Percentiles rank a stretch among this genome's conserved stretches.
phyloP scores from a whole-genome alignment of 2,797 vertebrate genomes.

The Chiloscyllium punctatum region DNA sequence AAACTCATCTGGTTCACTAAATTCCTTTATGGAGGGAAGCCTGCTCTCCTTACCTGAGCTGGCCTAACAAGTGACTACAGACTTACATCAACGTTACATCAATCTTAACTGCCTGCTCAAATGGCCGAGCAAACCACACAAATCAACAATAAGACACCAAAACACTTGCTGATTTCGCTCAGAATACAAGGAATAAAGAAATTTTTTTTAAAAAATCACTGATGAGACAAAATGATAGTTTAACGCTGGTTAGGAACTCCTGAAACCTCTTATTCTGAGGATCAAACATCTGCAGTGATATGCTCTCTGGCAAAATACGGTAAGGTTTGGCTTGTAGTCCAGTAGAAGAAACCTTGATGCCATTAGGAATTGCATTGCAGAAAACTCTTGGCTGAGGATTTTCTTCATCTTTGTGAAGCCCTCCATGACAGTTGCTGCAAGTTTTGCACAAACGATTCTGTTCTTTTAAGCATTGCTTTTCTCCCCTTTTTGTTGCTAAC shows the following conservation, averaged over 20 bases:
- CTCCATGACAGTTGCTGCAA: not conserved
- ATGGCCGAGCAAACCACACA: too few relatives aligned
- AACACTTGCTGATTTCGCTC: too few relatives aligned
- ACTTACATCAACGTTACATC: too few relatives aligned
- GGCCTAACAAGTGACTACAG: too few relatives aligned
- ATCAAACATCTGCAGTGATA: not conserved
- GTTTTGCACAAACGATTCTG: not conserved
- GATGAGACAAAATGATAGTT: not conserved
- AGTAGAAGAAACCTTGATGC: not conserved
- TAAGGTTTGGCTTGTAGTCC: not conserved
- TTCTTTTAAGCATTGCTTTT: not conserved
- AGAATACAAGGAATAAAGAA: too few relatives aligned
- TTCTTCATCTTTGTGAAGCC: not conserved
- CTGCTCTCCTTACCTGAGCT: too few relatives aligned
- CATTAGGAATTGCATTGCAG: not conserved
- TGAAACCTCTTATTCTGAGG: not conserved
- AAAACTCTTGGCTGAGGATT: not conserved
- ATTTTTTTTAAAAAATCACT: not conserved
- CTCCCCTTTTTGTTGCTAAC: too few relatives aligned
- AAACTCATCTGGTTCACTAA: too few relatives aligned
- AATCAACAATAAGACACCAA: too few relatives aligned
- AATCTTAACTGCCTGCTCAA: too few relatives aligned
- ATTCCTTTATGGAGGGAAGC: too few relatives aligned
- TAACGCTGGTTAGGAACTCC: not conserved
- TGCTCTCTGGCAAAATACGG: not conserved